Conservation (phyloP, 2,888 invertebrate genomes). For the Trissoscelio sp. region DNA sequence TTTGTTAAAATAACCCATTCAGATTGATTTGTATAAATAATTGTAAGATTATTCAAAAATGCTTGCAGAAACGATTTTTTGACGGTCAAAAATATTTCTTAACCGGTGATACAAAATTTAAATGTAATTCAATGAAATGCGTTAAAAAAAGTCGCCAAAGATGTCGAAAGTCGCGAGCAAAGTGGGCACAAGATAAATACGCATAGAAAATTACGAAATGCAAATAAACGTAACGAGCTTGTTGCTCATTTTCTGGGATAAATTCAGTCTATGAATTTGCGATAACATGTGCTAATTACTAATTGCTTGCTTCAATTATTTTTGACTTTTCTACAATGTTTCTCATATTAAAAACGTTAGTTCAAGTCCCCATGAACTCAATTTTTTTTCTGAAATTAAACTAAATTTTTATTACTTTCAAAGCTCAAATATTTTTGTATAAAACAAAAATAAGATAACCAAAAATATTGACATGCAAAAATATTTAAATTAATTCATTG, state of each 20-base stretch:
- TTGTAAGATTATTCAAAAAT: neutral
- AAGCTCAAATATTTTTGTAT: neutral
- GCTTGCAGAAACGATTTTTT: neutral
- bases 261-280: conserved; percentile 24
- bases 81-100: neutral
- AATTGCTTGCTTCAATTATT: conserved; percentile 5
- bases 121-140: neutral
- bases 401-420: too few relatives aligned
- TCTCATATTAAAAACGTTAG: too few relatives aligned
- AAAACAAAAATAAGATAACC: neutral
- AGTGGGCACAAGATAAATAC: conserved; percentile 21
- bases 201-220: conserved; percentile 30
- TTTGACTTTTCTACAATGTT: neutral
- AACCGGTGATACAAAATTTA: neutral
- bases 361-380: too few relatives aligned
- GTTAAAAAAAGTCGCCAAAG: conserved; percentile 14
- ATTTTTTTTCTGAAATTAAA: too few relatives aligned
- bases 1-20: too few relatives aligned
- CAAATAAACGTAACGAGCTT: conserved; percentile 7
- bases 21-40: neutral
- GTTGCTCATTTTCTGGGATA: conserved; percentile 19
- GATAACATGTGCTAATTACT: conserved; percentile 5
- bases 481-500: neutral
- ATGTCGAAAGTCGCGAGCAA: conserved; percentile 4
- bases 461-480: neutral